These are phyloP conservation scores for Bolinopsis microptera DNA, from an alignment of 37 sponge, comb jelly and placozoan genomes.

Conservation along the genomic window DNA sequence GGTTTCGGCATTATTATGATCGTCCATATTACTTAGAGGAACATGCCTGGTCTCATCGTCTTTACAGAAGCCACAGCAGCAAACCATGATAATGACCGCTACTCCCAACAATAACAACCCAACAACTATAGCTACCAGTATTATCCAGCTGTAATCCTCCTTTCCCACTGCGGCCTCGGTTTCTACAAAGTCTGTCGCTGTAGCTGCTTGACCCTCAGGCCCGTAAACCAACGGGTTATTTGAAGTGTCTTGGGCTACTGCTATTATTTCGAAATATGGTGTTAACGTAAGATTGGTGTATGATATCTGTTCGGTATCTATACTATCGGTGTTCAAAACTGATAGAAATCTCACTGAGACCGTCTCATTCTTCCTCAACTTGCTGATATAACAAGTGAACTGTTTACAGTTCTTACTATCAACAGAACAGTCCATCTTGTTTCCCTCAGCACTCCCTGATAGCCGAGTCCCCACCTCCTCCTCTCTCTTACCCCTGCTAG, in stretches of 20 bases:
- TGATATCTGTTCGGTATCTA: background rate
- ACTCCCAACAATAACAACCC: background rate
- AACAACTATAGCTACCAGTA: conserved; percentile 5
- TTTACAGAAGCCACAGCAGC: conserved; percentile 4
- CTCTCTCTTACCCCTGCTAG: background rate
- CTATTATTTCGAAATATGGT: background rate
- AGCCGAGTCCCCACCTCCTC: background rate
- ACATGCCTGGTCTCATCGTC: background rate
- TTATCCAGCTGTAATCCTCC: background rate
- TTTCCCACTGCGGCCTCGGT: background rate
- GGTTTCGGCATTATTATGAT: background rate
- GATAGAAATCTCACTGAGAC: background rate
- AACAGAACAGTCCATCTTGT: background rate
- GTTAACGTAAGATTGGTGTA: background rate
- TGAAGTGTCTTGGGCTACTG: background rate
- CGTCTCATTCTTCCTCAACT: background rate
- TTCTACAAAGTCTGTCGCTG: background rate
- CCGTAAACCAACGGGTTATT: background rate
- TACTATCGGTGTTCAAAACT: background rate
- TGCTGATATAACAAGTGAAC: background rate
- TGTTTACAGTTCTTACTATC: background rate
- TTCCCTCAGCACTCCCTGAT: background rate
- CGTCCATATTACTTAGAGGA: background rate
- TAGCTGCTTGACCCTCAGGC: background rate
- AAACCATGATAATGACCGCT: background rate